Percentiles rank a stretch among this genome's conserved stretches.
Evolutionary conservation across 2,113 vertebrate genomes (phyloP).

Genomic region (Sarotherodon lohbergeri): DNA sequence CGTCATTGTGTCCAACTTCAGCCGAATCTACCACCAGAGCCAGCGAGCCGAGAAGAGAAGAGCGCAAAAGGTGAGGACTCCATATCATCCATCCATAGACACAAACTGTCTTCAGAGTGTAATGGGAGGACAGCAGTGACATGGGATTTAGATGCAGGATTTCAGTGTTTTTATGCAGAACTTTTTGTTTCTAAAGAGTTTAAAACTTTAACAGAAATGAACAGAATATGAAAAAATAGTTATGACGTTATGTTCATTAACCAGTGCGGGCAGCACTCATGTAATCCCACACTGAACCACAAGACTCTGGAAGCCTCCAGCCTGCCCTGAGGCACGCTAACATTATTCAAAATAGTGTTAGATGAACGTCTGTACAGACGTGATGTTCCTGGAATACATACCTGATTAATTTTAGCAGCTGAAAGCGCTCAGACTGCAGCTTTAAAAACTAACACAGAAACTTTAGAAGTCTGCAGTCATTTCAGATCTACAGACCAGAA

Average conservation of each 20-base stretch:
- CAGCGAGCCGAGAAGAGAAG: conserved; percentile 92
- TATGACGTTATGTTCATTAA: neutral
- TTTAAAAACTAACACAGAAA: neutral
- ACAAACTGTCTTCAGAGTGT: neutral
- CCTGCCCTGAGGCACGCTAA: neutral
- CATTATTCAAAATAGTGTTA: neutral
- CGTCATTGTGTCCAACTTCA: conserved; percentile 98
- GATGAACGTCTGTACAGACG: neutral
- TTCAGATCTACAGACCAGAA: neutral
- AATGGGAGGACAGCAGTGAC: neutral
- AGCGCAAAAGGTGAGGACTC: conserved; percentile 85
- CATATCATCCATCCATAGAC: neutral
- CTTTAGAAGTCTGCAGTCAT: neutral
- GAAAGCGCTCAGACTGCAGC: neutral
- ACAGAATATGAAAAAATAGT: neutral
- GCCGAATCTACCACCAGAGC: conserved; percentile 97
- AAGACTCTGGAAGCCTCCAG: neutral
- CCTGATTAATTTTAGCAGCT: neutral
- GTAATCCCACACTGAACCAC: neutral
- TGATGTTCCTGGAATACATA: neutral
- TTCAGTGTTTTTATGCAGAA: neutral
- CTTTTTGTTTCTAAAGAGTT: neutral
- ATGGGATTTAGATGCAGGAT: neutral
- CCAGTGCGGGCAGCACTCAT: neutral
- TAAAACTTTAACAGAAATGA: neutral